Evolutionary conservation across 2,113 vertebrate genomes (phyloP).

Genomic region (Sceloporus tristichus): DNA sequence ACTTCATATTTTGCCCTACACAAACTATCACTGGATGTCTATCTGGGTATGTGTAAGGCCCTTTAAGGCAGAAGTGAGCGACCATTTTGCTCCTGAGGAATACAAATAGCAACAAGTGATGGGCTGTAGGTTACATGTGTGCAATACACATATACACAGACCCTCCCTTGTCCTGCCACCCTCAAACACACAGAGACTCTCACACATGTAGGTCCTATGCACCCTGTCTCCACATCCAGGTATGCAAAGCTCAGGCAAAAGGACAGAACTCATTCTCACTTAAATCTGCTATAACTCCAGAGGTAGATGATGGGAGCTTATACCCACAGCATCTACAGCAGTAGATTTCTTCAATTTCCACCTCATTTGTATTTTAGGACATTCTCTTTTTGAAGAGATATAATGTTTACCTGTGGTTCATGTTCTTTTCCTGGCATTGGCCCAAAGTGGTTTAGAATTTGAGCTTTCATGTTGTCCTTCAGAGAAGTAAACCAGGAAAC

Average conservation of each 20-base stretch:
- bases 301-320: neutral
- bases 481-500: conserved; percentile 92
- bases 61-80: neutral
- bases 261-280: too few relatives aligned
- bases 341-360: neutral
- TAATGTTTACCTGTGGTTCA: conserved; percentile 84
- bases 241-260: neutral
- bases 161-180: neutral
- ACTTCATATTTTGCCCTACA: neutral
- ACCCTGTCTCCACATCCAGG: neutral
- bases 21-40: neutral
- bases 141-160: neutral
- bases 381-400: neutral
- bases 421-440: conserved; percentile 88
- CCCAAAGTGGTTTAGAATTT: conserved; percentile 93
- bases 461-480: conserved; percentile 91
- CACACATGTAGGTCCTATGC: neutral
- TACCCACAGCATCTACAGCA: neutral
- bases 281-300: neutral
- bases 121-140: neutral
- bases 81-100: neutral
- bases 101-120: neutral
- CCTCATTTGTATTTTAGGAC: neutral
- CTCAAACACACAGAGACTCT: neutral
- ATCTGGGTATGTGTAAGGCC: neutral